Percentiles rank a stretch among this genome's conserved stretches.
phyloP scores from a whole-genome alignment of 2,797 vertebrate species.

The Mus spretus region DNA sequence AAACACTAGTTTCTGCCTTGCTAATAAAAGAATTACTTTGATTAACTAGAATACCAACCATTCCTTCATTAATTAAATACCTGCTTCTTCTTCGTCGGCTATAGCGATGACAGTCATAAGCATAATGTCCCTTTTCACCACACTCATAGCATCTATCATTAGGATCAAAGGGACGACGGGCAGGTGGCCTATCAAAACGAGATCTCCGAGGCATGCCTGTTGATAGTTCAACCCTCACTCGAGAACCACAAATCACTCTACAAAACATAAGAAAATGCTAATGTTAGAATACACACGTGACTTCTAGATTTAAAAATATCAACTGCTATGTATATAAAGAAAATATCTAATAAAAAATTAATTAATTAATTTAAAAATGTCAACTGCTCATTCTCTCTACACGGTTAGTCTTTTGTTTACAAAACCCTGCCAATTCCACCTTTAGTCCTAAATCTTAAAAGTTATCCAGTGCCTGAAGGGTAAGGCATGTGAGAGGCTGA shows the following conservation, averaged over 20 bases:
- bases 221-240: conserved; percentile 93
- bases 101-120: conserved; percentile 94
- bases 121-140: conserved; percentile 95
- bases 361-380: not conserved
- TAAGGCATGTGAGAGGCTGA: not conserved
- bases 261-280: conserved; percentile 32
- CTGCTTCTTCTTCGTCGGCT: conserved; percentile 92
- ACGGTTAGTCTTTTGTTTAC: not conserved
- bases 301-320: not conserved
- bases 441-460: not conserved
- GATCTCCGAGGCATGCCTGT: conserved; percentile 94
- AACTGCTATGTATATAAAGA: no score
- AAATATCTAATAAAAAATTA: no score
- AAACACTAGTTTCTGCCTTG: conserved; percentile 87
- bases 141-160: conserved; percentile 95
- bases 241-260: conserved; percentile 92
- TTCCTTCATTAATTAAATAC: conserved; percentile 86
- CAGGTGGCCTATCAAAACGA: conserved; percentile 92
- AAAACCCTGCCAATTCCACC: not conserved
- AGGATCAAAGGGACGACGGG: conserved; percentile 93
- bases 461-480: not conserved
- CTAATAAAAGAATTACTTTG: conserved; percentile 86
- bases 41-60: conserved; percentile 80
- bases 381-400: not conserved
- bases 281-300: not conserved